These are phyloP conservation scores for Myanophis thanlyinensis DNA, from an alignment of 2,113 vertebrate species.

Conservation along the genomic window DNA sequence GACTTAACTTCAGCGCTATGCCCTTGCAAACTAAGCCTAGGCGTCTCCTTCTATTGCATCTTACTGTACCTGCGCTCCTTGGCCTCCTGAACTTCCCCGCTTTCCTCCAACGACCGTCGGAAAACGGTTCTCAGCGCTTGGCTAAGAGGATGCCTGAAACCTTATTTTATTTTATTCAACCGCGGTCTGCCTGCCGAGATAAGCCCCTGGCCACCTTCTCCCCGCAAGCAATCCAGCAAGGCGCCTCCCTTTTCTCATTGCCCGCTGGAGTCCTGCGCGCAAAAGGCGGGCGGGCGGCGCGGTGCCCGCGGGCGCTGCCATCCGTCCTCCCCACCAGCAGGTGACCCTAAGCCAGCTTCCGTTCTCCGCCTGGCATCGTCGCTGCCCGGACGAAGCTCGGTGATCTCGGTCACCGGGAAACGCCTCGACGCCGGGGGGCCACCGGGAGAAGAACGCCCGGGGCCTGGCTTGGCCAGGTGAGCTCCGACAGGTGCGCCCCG, in stretches of 20 bases:
- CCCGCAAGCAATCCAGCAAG: neutral
- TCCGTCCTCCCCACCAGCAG: slow-evolving; percentile 72
- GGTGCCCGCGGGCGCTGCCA: slow-evolving; percentile 10
- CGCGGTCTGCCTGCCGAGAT: neutral
- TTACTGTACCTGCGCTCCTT: neutral
- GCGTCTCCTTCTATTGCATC: neutral
- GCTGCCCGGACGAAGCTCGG: slow-evolving; percentile 7
- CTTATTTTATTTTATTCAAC: neutral
- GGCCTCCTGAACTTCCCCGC: too few species aligned
- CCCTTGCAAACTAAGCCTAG: neutral
- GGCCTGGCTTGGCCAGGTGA: slow-evolving; percentile 34
- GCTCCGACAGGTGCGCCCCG: neutral
- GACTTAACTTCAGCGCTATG: neutral
- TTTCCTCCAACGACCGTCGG: neutral
- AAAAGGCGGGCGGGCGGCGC: neutral
- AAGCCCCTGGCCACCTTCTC: neutral
- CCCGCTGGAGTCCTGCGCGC: neutral
- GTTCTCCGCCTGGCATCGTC: neutral
- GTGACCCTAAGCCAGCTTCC: slow-evolving; percentile 61
- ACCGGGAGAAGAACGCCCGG: neutral
- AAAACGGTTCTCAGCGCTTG: neutral
- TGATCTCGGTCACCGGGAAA: slow-evolving; percentile 22
- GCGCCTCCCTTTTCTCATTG: accelerated
- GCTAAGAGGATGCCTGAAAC: neutral
- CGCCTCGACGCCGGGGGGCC: neutral